Percentiles rank a stretch among this genome's conserved stretches.
phyloP scores from a whole-genome alignment of 2,888 invertebrate genomes.

The Furcula furcula region DNA sequence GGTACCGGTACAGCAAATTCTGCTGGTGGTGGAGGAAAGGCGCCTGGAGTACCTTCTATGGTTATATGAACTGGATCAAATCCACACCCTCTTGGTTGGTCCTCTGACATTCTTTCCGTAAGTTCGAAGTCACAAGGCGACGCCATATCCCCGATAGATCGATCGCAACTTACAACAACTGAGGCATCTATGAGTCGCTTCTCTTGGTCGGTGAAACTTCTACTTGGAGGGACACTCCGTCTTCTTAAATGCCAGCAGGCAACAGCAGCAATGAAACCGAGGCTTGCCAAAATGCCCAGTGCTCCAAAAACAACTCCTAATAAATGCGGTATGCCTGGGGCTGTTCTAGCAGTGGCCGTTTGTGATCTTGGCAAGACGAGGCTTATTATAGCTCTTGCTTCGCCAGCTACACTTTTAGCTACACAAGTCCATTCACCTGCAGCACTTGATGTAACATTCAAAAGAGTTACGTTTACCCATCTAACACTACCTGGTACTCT shows the following conservation, averaged over 20 bases:
- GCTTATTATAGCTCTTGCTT: conserved; percentile 83
- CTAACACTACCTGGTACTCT: conserved; percentile 75
- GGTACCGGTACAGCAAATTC: conserved; percentile 79
- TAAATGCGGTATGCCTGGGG: conserved; percentile 87
- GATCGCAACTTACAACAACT: conserved; percentile 83
- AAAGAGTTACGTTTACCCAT: conserved; percentile 92
- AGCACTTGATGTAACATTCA: conserved; percentile 90
- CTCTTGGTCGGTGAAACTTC: conserved; percentile 93
- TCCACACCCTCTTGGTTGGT: conserved; percentile 67
- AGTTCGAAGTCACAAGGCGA: conserved; percentile 78
- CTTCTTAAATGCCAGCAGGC: conserved; percentile 85
- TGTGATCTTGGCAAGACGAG: conserved; percentile 79
- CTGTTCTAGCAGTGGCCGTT: conserved; percentile 89
- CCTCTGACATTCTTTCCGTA: conserved; percentile 67
- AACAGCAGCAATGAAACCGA: conserved; percentile 81
- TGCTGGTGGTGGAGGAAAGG: conserved; percentile 77
- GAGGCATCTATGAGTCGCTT: conserved; percentile 92
- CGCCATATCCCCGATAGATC: conserved; percentile 85
- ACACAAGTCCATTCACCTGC: conserved; percentile 93
- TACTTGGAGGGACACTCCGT: conserved; percentile 84
- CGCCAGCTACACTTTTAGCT: conserved; percentile 86
- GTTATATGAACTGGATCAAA: conserved; percentile 85
- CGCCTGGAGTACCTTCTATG: conserved; percentile 79
- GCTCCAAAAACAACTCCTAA: conserved; percentile 88
- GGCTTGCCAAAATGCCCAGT: conserved; percentile 85